A percentile compares a stretch with the other conserved stretches of the same genome.
These are phyloP conservation scores for Virgularia gustaviana DNA, from an alignment of 92 coral and sea anemone species.

Conservation along the genomic window DNA sequence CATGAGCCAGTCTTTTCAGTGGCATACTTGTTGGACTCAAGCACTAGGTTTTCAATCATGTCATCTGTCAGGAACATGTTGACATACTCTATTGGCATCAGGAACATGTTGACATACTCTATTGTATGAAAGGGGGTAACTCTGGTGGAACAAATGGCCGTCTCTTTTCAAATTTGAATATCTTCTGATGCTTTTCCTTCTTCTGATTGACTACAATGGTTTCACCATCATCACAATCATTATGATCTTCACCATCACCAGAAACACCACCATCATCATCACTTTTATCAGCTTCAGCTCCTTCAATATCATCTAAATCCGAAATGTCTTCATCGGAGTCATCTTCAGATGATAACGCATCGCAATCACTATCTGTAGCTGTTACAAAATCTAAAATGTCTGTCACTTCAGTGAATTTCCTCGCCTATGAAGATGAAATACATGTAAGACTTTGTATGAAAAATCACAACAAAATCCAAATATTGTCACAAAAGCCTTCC, in stretches of 20 bases:
- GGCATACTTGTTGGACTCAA: neutral
- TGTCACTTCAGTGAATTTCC: no score
- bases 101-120: neutral
- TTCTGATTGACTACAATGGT: no score
- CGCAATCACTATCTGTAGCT: no score
- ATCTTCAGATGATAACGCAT: no score
- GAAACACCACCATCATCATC: neutral
- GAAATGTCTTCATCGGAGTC: no score
- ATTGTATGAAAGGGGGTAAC: slow-evolving; percentile 2
- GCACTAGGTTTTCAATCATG: slow-evolving; percentile 1
- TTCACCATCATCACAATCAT: neutral
- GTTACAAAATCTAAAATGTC: no score
- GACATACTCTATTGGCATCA: slow-evolving; percentile 6
- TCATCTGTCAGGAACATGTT: slow-evolving; percentile 6
- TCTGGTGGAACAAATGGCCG: neutral
- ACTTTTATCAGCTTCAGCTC: neutral
- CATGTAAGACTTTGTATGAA: no score
- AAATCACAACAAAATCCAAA: no score
- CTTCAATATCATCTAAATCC: no score
- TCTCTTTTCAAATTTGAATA: neutral
- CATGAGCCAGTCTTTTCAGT: neutral
- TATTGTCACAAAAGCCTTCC: no score
- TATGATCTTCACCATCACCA: neutral
- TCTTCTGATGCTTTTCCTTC: neutral
- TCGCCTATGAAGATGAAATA: no score